Base-by-base conservation (phyloP, 2,888 invertebrate genomes). In the Morpho achilles region DNA sequence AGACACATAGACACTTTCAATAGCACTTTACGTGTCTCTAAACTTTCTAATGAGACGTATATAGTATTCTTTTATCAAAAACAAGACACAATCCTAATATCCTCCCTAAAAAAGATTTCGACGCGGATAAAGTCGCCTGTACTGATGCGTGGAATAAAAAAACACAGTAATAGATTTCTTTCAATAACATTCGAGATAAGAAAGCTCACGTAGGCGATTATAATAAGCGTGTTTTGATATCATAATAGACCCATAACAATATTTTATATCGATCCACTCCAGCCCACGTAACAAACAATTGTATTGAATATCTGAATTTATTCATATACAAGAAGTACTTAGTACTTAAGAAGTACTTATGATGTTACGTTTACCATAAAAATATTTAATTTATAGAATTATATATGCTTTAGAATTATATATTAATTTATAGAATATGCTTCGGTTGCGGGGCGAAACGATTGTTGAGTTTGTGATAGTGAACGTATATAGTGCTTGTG, bases 221-320 rank as follows among this genome's bases (percentile, higher is more conserved):
- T 47, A 54, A 55, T 50, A 55, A 50, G 55, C 55, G 43, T 55
- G 49, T 55, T 55, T 50, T 55, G 55, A 55, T 55, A 55, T 55
- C 55, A 55, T 55, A 55, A 55, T 55, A 50, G 55, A 55, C 49
- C 49, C 49, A 49, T 55, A 50, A 55, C 44, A 55, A 50, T 55
- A 50, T 50, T 50, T 55, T 55, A 55, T 45, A 50, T 55, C 54
- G 42, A 44, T 50, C 55, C 39, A 10, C 43, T 55, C 44, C 50
- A 44, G 44, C 55, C 55, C 55, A 55, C 55, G 49, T 55, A 23
- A 39, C 49, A 9, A 39, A 50, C 55, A 42, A 55, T 49, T 55
- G 55, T 44, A 53, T 46, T 46, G 45, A 46, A 41, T 53, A 46
- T 32, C 32, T 32, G 32, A 32, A 32, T 32, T 32, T 32, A 32